These are phyloP conservation scores for Ardeotis arabs DNA, from an alignment of 2,113 vertebrate species.

Conservation along the genomic window DNA sequence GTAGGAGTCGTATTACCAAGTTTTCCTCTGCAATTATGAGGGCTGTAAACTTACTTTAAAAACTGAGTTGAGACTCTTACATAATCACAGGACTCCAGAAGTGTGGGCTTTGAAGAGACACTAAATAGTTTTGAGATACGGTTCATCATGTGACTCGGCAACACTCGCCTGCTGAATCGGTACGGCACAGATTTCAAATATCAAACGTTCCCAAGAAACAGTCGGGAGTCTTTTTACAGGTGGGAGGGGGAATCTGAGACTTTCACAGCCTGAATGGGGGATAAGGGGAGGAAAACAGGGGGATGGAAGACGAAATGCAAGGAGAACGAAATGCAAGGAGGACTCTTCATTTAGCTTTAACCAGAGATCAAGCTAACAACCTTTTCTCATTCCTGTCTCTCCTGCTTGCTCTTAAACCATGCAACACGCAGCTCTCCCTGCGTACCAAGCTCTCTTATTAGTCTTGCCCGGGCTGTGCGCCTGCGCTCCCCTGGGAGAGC, in stretches of 20 bases:
- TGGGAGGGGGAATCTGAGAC: neutral
- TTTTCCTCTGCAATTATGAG: conserved; percentile 63
- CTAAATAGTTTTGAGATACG: conserved; percentile 41
- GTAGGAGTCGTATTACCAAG: conserved; percentile 51
- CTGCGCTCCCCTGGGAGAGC: neutral
- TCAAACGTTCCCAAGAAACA: conserved; percentile 10
- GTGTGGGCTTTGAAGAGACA: conserved; percentile 60
- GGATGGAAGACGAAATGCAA: neutral
- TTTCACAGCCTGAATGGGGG: neutral
- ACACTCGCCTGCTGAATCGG: neutral
- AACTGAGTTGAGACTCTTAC: conserved; percentile 56
- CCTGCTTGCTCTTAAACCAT: neutral
- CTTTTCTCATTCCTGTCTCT: neutral
- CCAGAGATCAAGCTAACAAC: neutral
- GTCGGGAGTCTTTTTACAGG: neutral
- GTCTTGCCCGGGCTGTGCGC: neutral
- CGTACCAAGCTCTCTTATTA: neutral
- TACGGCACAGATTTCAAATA: neutral
- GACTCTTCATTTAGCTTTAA: neutral
- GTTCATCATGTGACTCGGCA: conserved; percentile 17
- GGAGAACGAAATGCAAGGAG: neutral
- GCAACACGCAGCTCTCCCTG: neutral
- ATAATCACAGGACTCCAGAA: conserved; percentile 51
- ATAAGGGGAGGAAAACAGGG: neutral
- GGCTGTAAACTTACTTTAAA: conserved; percentile 53